Percentiles rank a stretch among this genome's conserved stretches.
phyloP scores from a whole-genome alignment of 2,797 vertebrate genomes.

The Synaphobranchus kaupii region DNA sequence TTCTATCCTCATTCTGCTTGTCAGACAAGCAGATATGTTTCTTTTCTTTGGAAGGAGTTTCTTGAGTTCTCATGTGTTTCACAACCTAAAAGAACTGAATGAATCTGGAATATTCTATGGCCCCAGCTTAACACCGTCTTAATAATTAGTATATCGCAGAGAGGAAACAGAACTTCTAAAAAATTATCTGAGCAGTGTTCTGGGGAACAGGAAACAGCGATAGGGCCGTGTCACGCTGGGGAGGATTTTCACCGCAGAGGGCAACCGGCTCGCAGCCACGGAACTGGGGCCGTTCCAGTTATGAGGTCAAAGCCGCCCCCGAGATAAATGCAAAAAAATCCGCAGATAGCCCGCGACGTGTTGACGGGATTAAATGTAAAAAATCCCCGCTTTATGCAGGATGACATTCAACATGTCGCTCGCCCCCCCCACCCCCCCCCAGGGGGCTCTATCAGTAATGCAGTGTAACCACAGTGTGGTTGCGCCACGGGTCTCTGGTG shows the following conservation, averaged over 20 bases:
- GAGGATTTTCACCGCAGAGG: slow-evolving; percentile 76
- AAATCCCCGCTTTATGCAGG: slow-evolving; percentile 39
- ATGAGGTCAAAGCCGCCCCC: slow-evolving; percentile 79
- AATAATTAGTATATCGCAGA: neutral
- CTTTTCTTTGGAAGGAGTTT: neutral
- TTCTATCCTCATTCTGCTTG: neutral
- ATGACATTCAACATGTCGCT: slow-evolving; percentile 48
- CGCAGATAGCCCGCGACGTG: slow-evolving; percentile 77
- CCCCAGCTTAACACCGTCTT: neutral
- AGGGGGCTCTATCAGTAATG: slow-evolving; percentile 23
- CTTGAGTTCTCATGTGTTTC: neutral
- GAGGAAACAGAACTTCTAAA: slow-evolving; percentile 23
- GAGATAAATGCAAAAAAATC: slow-evolving; percentile 76
- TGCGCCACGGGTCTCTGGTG: neutral
- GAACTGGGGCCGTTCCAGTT: slow-evolving; percentile 81
- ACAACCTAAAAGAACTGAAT: neutral
- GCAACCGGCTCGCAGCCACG: slow-evolving; percentile 70
- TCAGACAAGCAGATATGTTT: neutral
- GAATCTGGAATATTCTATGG: slow-evolving; percentile 16
- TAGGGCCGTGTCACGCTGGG: slow-evolving; percentile 76
- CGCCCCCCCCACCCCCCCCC: slow-evolving; percentile 33
- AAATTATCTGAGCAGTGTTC: slow-evolving; percentile 45
- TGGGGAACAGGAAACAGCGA: slow-evolving; percentile 77
- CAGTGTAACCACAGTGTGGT: neutral
- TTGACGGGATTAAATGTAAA: slow-evolving; percentile 76